These are phyloP conservation scores for Eristalis arbustorum DNA, from an alignment of 2,888 invertebrate genomes.

Conservation along the genomic window DNA sequence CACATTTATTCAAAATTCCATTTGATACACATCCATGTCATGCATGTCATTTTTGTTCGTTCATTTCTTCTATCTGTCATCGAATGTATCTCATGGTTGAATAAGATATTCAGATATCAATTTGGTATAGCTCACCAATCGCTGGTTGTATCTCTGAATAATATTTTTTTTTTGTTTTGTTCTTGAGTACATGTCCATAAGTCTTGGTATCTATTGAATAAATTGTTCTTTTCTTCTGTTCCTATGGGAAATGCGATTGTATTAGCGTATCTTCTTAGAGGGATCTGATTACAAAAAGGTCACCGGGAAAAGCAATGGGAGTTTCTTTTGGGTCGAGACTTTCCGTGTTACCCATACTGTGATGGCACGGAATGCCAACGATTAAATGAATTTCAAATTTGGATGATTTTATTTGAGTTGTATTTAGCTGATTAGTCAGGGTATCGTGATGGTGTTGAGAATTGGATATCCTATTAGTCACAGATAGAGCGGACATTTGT, in stretches of 20 bases:
- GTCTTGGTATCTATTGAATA: background rate
- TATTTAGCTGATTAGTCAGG: background rate
- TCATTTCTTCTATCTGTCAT: conserved; percentile 15
- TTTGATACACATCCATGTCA: background rate
- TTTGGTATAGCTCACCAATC: conserved; percentile 25
- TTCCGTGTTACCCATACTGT: background rate
- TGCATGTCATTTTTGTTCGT: conserved; percentile 4
- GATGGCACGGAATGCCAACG: background rate
- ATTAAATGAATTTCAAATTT: conserved; percentile 16
- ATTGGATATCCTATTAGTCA: conserved; percentile 24
- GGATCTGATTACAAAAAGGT: conserved; percentile 8
- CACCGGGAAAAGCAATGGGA: conserved; percentile 1
- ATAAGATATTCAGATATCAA: conserved; percentile 31
- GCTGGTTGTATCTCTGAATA: background rate
- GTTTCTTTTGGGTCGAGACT: background rate
- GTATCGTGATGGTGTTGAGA: background rate
- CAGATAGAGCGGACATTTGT: background rate
- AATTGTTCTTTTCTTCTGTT: background rate
- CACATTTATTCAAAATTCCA: background rate
- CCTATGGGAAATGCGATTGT: background rate
- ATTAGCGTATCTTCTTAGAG: conserved; percentile 6
- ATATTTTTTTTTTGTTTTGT: background rate
- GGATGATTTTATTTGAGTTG: background rate
- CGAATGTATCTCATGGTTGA: conserved; percentile 9
- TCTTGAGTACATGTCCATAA: background rate